Base-by-base conservation (phyloP, 1,140 invertebrate genomes). In the Cecropterus lyciades region DNA sequence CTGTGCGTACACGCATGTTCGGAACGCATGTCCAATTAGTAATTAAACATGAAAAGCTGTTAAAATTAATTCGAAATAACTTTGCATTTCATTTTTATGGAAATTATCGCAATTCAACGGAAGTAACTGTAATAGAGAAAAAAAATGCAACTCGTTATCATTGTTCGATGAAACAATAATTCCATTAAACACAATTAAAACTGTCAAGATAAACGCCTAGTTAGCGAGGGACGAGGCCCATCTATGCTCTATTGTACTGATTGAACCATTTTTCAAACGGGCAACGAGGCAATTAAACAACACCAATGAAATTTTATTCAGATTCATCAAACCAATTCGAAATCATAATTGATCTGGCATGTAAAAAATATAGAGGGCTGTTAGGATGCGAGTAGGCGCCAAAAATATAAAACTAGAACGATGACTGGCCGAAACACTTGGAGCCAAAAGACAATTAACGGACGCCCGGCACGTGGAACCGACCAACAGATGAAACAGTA, bases 291-390 rank as follows among this genome's bases (percentile, higher is more conserved):
- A 87, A 91, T 91, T 89, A 91, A 88, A 79, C 83, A 88, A 87
- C 73, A 80, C 81, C 85, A 84, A 89, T 89, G 81, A 83, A 80
- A 89, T 87, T 88, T 87, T 88, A 89, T 89, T 91, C 83, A 86
- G 84, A 88, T 91, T 86, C 88, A 91, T 91, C 85, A 89, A 91
- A 88, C 85, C 87, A 89, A 88, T 89, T 89, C 82, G 85, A 84
- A 87, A 89, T 91, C 87, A 89, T 89, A 91, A 91, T 91, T 91
- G 89, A 89, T 88, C 88, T 85, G 82, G 76, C 82, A 82, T 84
- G 80, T 89, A 91, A 91, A 91, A 91, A 89, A 88, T 84, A 84
- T 85, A 82, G 79, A 85, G 85, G 87, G 82, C 82, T 89, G 84
- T 83, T 85, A 85, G 81, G 80, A 80, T 79, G 80, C 85, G 79